Percentiles rank a stretch among this genome's conserved stretches.
phyloP scores from a whole-genome alignment of 37 sponge, comb jelly and placozoan genomes.

The Eunapius fragilis region DNA sequence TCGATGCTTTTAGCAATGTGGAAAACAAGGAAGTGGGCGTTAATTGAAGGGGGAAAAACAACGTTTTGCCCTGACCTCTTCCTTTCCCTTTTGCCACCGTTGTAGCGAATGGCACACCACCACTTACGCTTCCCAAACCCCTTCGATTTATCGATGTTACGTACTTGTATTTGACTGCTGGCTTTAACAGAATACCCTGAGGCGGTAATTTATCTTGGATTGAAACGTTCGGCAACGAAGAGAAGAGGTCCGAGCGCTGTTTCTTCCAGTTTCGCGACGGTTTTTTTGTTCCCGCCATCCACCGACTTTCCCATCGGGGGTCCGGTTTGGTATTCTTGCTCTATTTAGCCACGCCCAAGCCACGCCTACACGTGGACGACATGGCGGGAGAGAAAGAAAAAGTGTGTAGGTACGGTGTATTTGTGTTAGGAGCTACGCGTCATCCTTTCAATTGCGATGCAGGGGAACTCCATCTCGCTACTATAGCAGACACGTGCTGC shows the following conservation, averaged over 20 bases:
- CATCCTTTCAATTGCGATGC: background rate
- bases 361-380: background rate
- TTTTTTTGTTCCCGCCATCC: background rate
- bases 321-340: background rate
- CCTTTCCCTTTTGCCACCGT: background rate
- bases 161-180: slow-evolving; percentile 8
- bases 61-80: background rate
- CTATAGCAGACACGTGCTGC: background rate
- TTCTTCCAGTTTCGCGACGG: background rate
- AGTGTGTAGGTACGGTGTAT: background rate
- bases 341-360: background rate
- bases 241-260: background rate
- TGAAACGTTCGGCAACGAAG: background rate
- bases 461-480: slow-evolving; percentile 10
- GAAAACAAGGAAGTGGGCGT: background rate
- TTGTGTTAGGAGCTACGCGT: background rate
- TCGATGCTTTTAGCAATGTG: slow-evolving; percentile 24
- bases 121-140: too few relatives aligned
- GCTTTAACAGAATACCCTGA: background rate
- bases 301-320: background rate
- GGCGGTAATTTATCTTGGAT: background rate
- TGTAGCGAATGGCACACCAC: background rate
- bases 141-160: too few relatives aligned
- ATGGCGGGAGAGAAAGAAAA: background rate
- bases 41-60: background rate